These are phyloP conservation scores for Phataginus tetradactyla DNA, from an alignment of 2,797 vertebrate species.

Conservation along the genomic window DNA sequence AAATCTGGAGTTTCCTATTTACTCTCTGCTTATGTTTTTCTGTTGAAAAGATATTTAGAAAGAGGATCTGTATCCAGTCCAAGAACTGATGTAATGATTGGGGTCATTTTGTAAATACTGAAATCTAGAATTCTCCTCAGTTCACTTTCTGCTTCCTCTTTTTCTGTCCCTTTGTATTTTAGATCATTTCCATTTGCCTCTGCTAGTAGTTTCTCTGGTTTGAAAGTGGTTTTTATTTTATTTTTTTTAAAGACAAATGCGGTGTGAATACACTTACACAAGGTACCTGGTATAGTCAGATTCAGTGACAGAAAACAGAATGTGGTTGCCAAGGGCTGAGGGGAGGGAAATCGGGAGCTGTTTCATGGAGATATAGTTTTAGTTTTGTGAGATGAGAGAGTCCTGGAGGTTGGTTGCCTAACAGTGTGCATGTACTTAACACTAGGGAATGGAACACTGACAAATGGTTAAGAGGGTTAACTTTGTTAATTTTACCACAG, in stretches of 20 bases:
- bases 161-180: not conserved
- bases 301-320: not conserved
- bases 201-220: not conserved
- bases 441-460: not conserved
- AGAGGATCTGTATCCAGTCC: not conserved
- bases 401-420: not conserved
- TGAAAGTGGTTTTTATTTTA: not conserved
- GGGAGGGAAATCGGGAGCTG: not conserved
- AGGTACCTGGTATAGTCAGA: not conserved
- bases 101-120: not conserved
- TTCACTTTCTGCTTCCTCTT: not conserved
- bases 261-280: not conserved
- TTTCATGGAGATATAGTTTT: not conserved
- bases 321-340: not conserved
- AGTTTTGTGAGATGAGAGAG: not conserved
- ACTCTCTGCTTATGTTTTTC: not conserved
- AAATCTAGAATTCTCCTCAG: not conserved
- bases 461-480: not conserved
- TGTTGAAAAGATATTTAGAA: not conserved
- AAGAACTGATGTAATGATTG: not conserved
- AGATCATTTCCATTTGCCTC: not conserved
- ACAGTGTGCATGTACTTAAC: not conserved
- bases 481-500: not conserved
- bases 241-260: not conserved
- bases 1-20: not conserved